phyloP scores from a whole-genome alignment of 2,888 invertebrate genomes.

The Dexiosoma caninum region DNA sequence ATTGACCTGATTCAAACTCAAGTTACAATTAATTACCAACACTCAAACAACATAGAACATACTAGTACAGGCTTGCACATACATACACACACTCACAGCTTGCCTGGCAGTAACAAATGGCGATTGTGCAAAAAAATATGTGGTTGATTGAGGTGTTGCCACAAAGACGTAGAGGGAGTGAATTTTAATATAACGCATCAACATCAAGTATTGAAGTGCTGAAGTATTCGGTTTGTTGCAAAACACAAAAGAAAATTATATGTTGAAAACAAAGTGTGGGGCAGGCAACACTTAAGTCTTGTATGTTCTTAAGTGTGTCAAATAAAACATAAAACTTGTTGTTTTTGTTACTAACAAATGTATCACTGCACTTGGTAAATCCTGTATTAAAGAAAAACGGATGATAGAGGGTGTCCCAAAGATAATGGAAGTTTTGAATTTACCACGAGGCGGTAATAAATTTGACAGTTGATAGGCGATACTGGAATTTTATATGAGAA shows the following conservation, averaged over 20 bases:
- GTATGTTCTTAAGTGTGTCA: not conserved
- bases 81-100: not conserved
- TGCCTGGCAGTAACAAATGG: slow-evolving; percentile 47
- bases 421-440: too few relatives aligned
- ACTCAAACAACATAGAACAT: slow-evolving; percentile 47
- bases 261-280: not conserved
- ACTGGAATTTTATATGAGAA: too few relatives aligned
- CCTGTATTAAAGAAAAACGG: not conserved
- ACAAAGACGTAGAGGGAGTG: not conserved
- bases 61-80: not conserved
- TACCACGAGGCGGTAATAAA: too few relatives aligned
- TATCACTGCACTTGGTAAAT: slow-evolving; percentile 20
- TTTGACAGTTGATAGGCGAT: too few relatives aligned
- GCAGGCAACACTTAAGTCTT: slow-evolving; percentile 7
- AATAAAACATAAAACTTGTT: slow-evolving; percentile 3
- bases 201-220: not conserved
- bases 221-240: slow-evolving; percentile 23
- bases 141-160: not conserved
- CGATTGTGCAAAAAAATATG: not conserved
- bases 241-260: slow-evolving; percentile 25
- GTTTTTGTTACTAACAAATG: not conserved
- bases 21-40: slow-evolving; percentile 75
- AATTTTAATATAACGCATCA: not conserved
- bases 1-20: slow-evolving; percentile 75
- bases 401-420: too few relatives aligned